Conservation (phyloP, 2,113 vertebrate genomes). For the Rostratula benghalensis region DNA sequence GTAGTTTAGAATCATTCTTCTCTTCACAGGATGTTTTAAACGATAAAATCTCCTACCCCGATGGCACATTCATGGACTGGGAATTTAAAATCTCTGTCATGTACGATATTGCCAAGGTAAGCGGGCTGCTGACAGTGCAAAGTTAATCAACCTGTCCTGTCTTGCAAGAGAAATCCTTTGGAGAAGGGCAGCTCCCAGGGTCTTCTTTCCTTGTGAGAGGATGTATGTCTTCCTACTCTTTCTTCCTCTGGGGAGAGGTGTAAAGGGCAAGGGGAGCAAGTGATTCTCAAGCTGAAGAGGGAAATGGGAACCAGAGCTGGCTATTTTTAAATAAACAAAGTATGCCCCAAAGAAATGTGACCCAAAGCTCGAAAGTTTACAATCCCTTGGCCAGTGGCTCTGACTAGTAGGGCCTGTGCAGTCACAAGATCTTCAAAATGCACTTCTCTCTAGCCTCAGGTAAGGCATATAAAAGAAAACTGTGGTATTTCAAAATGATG, state of each 20-base stretch:
- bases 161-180: neutral
- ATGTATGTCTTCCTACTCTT: neutral
- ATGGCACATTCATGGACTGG: conserved; percentile 97
- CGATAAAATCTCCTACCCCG: conserved; percentile 95
- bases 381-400: neutral
- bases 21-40: conserved; percentile 88
- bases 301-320: neutral
- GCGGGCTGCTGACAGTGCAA: neutral
- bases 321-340: neutral
- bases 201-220: neutral
- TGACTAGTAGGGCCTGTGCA: neutral
- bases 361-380: neutral
- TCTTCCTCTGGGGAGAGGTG: neutral
- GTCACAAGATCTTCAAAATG: neutral
- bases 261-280: neutral
- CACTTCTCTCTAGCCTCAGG: neutral
- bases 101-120: conserved; percentile 98
- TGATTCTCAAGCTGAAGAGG: neutral
- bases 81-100: conserved; percentile 98
- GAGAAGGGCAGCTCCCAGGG: neutral
- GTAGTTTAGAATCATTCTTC: neutral
- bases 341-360: neutral
- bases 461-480: neutral
- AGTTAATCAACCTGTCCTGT: neutral
- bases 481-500: neutral